phyloP scores from a whole-genome alignment of 1,140 invertebrate species.

The Bombus pascuorum region DNA sequence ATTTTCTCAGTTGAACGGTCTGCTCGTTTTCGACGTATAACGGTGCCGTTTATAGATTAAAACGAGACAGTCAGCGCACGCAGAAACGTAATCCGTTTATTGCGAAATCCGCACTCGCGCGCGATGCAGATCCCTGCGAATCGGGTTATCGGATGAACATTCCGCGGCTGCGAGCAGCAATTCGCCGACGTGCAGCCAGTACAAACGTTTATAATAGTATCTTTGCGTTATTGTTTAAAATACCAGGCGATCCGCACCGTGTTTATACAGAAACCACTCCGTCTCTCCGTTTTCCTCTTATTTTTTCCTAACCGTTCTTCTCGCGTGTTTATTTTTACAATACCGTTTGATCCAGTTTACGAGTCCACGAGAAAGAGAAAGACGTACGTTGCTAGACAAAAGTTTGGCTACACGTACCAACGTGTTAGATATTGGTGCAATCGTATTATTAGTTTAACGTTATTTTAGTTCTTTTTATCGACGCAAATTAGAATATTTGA shows the following conservation, averaged over 20 bases:
- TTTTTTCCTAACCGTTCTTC: background rate
- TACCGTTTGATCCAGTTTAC: background rate
- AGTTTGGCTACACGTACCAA: too few species aligned
- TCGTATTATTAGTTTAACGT: too few species aligned
- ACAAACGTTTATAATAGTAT: slow-evolving; percentile 17
- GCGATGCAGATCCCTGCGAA: background rate
- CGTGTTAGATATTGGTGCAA: background rate
- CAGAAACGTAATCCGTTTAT: slow-evolving; percentile 30
- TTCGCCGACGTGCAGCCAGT: background rate
- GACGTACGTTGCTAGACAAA: background rate
- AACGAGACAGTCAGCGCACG: background rate
- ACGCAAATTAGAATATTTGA: too few species aligned
- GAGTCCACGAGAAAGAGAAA: background rate
- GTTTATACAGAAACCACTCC: background rate
- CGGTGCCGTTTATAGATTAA: background rate
- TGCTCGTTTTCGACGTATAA: background rate
- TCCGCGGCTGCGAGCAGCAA: background rate
- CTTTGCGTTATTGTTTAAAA: slow-evolving; percentile 13
- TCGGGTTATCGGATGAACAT: slow-evolving; percentile 23
- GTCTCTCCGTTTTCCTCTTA: too few species aligned
- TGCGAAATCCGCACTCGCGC: slow-evolving; percentile 1
- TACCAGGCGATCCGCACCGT: background rate
- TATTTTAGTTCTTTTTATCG: too few species aligned
- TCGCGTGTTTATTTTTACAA: too few species aligned
- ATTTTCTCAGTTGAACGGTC: slow-evolving; percentile 15